These are phyloP conservation scores for Heterotis niloticus DNA, from an alignment of 2,113 vertebrate genomes.

Conservation along the genomic window DNA sequence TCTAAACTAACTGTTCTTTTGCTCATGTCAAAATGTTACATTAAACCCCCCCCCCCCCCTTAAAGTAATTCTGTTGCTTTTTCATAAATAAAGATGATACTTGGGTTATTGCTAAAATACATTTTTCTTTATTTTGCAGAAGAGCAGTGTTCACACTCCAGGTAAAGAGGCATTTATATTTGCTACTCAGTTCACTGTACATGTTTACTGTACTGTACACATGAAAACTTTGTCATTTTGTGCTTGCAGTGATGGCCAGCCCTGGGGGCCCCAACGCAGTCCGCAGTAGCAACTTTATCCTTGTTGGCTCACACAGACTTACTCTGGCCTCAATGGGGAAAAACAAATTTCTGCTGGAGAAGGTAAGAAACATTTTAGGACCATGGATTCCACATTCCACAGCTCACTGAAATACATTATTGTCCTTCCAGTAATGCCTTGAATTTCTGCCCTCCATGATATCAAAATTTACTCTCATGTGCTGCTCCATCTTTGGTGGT, in stretches of 20 bases:
- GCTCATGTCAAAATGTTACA: not conserved
- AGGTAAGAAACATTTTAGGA: conserved; percentile 66
- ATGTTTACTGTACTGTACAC: not conserved
- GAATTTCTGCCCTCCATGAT: too few relatives aligned
- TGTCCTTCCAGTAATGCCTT: too few relatives aligned
- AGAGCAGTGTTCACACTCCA: conserved; percentile 80
- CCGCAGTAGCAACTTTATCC: conserved; percentile 81
- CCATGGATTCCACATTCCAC: not conserved
- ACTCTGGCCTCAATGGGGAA: conserved; percentile 76
- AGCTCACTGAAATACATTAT: too few relatives aligned
- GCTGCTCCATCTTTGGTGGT: not conserved
- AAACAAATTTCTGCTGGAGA: conserved; percentile 80
- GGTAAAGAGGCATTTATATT: conserved; percentile 59
- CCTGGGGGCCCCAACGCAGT: conserved; percentile 82
- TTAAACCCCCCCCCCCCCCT: too few relatives aligned
- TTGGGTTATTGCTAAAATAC: not conserved
- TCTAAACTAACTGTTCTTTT: not conserved
- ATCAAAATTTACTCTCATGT: too few relatives aligned
- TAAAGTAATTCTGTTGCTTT: not conserved
- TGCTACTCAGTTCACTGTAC: too few relatives aligned
- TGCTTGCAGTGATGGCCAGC: conserved; percentile 75
- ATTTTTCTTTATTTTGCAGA: conserved; percentile 60
- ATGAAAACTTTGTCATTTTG: not conserved
- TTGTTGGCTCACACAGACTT: conserved; percentile 83
- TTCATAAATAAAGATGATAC: not conserved